Conservation (phyloP, 1,140 invertebrate genomes). For the Euglossa dilemma region DNA sequence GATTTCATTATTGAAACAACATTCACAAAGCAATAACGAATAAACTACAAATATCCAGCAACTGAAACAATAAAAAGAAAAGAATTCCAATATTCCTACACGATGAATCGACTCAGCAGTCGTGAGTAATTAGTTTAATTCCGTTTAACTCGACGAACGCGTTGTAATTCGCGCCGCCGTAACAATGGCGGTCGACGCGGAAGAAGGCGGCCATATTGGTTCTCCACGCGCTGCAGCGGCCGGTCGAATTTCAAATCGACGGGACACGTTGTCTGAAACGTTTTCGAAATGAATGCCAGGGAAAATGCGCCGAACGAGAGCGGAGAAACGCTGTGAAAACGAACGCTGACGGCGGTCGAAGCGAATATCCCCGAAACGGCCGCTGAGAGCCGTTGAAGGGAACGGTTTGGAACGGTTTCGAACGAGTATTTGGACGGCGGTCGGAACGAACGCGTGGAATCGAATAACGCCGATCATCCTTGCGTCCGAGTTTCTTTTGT, state of each 20-base stretch:
- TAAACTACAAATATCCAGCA: too few relatives aligned
- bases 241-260: conserved; percentile 34
- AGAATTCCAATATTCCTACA: too few relatives aligned
- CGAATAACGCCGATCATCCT: too few relatives aligned
- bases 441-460: too few relatives aligned
- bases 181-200: conserved; percentile 22
- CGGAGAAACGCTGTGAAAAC: background rate
- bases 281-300: conserved; percentile 9
- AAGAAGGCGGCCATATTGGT: background rate
- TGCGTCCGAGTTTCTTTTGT: too few relatives aligned
- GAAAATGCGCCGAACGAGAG: background rate
- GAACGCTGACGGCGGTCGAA: background rate
- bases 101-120: background rate
- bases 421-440: background rate
- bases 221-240: background rate
- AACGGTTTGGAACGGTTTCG: background rate
- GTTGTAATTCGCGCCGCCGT: conserved; percentile 19
- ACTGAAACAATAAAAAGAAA: too few relatives aligned
- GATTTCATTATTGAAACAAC: too few relatives aligned
- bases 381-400: background rate
- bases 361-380: background rate
- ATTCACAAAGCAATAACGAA: too few relatives aligned
- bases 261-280: background rate
- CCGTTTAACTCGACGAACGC: conserved; percentile 16
- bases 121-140: conserved; percentile 28